Base-by-base conservation (phyloP, 2,888 invertebrate species). In the Acrobasis suavella region DNA sequence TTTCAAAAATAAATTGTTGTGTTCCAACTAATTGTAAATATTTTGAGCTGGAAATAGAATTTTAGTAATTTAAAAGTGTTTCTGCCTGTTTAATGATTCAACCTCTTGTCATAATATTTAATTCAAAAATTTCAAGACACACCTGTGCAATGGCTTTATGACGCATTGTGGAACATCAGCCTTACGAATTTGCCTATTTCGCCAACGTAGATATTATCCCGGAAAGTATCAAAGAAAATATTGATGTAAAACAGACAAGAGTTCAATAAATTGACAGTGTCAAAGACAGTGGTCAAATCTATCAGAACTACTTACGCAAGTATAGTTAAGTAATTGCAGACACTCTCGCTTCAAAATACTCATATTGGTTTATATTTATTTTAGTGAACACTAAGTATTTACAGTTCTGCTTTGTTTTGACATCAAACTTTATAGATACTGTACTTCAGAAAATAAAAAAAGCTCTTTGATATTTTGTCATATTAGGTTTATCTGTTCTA, bases 371-470 rank as follows among this genome's bases (percentile, higher is more conserved):
- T 32, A 7, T 52, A 32, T 52, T 52, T 32, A 17, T 52, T 14
- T 55, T 16, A 55, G 15, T 63, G 64, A 65, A 63, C 63, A 64
- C 42, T 64, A n/a, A n/a, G n/a, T n/a, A 67, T 62, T 60, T 63
- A 67, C 65, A 72, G 64, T 67, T 32, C 55, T 42, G 32, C 37
- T 54, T 16, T 54, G 52, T 46, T 54, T 54, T 32, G 54, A 61
- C 16, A 61, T 61, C 69, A 50, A 50, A 17, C 42, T 65, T 66
- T 39, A 67, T n/a, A n/a, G n/a, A n/a, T n/a, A n/a, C n/a, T n/a
- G n/a, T n/a, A n/a, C n/a, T n/a, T n/a, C n/a, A n/a, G n/a, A n/a
- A n/a, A n/a, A n/a, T n/a, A n/a, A n/a, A n/a, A n/a, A n/a, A n/a
- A n/a, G n/a, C n/a, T n/a, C n/a, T n/a, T n/a, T n/a, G 22, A 3